These are phyloP conservation scores for Microtus ochrogaster DNA, from an alignment of 2,113 vertebrate species.

Conservation along the genomic window DNA sequence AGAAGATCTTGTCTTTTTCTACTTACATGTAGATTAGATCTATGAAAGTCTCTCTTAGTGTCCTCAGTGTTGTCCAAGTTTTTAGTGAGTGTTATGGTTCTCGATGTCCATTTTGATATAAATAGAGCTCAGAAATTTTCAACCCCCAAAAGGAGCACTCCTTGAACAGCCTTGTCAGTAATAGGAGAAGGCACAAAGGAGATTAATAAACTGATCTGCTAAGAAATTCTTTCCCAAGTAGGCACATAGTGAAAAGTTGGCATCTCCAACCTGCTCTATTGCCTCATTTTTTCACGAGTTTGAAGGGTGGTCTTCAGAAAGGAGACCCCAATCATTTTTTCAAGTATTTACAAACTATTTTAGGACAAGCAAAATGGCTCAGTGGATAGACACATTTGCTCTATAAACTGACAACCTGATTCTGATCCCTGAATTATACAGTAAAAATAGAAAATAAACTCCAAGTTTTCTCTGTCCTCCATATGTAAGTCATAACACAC, in stretches of 20 bases:
- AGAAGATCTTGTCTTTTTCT: too few species aligned
- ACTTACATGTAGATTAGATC: too few species aligned
- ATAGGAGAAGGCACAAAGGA: constrained; percentile 31
- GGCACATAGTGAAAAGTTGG: constrained; percentile 22
- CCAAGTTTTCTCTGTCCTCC: background rate
- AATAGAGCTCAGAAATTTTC: constrained; percentile 54
- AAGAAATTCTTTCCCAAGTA: background rate
- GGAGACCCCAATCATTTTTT: background rate
- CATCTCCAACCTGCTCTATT: constrained; percentile 2
- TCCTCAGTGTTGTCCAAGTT: background rate
- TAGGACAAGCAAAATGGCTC: background rate
- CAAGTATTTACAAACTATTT: constrained; percentile 3
- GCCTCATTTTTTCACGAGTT: constrained; percentile 45
- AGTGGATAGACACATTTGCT: background rate
- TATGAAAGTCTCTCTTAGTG: too few species aligned
- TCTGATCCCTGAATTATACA: background rate
- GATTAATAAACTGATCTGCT: constrained; percentile 43
- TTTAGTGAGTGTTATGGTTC: constrained; percentile 64
- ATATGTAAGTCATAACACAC: background rate
- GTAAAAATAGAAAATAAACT: background rate
- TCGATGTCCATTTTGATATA: constrained; percentile 65
- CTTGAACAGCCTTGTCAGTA: constrained; percentile 17
- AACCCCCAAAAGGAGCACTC: background rate
- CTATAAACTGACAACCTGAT: background rate
- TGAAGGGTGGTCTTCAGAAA: constrained; percentile 17